Base-by-base conservation (phyloP, 2,888 invertebrate genomes). In the Macropis europaea region DNA sequence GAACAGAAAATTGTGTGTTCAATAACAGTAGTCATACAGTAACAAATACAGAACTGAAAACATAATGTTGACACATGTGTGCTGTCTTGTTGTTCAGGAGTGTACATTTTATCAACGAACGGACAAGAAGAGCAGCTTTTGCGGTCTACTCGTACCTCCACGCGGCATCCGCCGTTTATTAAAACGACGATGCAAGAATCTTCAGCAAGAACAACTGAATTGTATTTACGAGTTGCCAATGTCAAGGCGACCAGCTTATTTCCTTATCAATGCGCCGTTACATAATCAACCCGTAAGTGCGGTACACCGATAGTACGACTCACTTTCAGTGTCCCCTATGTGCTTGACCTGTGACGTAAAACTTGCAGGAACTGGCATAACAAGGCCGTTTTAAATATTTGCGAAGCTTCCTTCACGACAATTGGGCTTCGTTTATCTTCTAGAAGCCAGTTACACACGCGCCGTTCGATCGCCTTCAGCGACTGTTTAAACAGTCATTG, bases 241-340 rank as follows among this genome's bases (percentile, higher is more conserved):
- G 82, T 82, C 82, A 82, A 82, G 82, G 82, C 78, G 68, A 73
- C 68, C 64, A 45, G 64, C 66, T 73, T 73, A 81, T 76, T 81
- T 78, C 69, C 75, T 82, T 82, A 82, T 82, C 81, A 77, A 79
- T 69, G 70, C 19, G 30, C 7, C 7, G 52, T 82, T 78, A 76
- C 64, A 45, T 66, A 78, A 82, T 48, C 34, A 42, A 43, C 47
- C 52, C 42, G 78, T n/a, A 76, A 76, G 82, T 59, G 47, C 61
- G 63, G 63, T 73, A 56, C 71, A 70, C 69, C 80, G 72, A 78
- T 80, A 76, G 45, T 50, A 63, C 72, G 73, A 64, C 72, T 54
- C 47, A 63, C 54, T 63, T 70, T 68, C 76, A 57, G 66, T 72
- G 67, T 48, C 57, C 74, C 47, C 48, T 56, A 34, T 71, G 73